Evolutionary conservation across 92 coral and sea anemone genomes (phyloP).

Genomic region (Bergia puertoricense): DNA sequence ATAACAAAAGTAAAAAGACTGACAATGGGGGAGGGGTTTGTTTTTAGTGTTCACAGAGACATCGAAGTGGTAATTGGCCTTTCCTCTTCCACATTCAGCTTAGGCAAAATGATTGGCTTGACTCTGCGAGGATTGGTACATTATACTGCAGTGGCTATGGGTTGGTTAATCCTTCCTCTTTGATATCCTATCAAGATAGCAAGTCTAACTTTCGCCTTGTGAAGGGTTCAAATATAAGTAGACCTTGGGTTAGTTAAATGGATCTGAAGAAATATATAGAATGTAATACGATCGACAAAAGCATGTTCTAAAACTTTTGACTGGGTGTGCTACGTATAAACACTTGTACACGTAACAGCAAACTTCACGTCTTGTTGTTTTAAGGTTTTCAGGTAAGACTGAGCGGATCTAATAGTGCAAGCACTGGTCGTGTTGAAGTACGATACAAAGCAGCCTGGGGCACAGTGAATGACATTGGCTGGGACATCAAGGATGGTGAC

Average conservation of each 20-base stretch:
- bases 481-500: slow-evolving; percentile 40
- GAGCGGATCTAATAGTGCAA: background rate
- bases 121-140: no score
- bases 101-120: no score
- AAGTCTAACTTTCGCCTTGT: background rate
- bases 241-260: background rate
- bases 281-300: no score
- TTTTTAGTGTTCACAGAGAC: no score
- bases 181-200: background rate
- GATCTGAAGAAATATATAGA: background rate
- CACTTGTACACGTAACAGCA: background rate
- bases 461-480: slow-evolving; percentile 19
- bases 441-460: slow-evolving; percentile 22
- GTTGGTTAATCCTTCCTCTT: background rate
- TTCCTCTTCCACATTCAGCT: background rate
- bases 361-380: background rate
- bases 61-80: no score
- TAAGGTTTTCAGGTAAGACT: background rate
- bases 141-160: no score
- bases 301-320: background rate
- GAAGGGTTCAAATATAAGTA: background rate
- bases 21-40: no score
- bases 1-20: no score
- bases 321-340: background rate
- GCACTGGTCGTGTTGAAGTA: slow-evolving; percentile 17